These are phyloP conservation scores for Lapara coniferarum DNA, from an alignment of 2,888 invertebrate species.

Conservation along the genomic window DNA sequence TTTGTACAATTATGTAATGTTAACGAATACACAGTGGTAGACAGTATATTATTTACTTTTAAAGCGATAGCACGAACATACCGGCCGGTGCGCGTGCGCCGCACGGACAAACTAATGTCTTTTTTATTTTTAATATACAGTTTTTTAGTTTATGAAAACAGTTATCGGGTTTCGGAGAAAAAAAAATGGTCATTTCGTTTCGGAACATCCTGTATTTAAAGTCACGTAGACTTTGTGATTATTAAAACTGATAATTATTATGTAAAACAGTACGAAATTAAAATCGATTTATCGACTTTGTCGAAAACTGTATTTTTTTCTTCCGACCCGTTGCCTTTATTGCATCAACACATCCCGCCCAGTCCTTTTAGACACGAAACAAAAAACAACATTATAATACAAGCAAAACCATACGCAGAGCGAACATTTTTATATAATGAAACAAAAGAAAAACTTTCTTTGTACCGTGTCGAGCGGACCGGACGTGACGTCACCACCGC, in stretches of 20 bases:
- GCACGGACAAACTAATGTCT: slow-evolving; percentile 53
- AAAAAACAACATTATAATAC: slow-evolving; percentile 19
- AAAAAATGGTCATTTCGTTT: background rate
- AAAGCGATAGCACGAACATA: slow-evolving; percentile 69
- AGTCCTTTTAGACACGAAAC: background rate
- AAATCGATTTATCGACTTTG: background rate
- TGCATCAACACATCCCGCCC: background rate
- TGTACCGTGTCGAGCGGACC: background rate
- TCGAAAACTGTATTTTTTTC: slow-evolving; percentile 1
- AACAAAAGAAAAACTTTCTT: slow-evolving; percentile 3
- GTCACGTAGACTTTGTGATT: background rate
- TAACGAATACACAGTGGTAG: slow-evolving; percentile 69
- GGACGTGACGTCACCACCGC: slow-evolving; percentile 10
- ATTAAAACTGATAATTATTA: background rate
- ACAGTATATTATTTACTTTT: slow-evolving; percentile 49
- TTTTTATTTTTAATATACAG: slow-evolving; percentile 41
- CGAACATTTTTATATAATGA: background rate
- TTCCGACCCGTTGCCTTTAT: background rate
- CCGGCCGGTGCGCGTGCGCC: slow-evolving; percentile 38
- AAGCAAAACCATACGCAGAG: slow-evolving; percentile 13
- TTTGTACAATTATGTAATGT: slow-evolving; percentile 81
- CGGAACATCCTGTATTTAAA: background rate
- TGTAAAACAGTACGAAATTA: background rate
- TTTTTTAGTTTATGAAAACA: background rate
- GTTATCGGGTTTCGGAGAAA: background rate